Percentiles rank a stretch among this genome's conserved stretches.
phyloP scores from a whole-genome alignment of 1,140 invertebrate species.

The Trigoniulus corallinus region DNA sequence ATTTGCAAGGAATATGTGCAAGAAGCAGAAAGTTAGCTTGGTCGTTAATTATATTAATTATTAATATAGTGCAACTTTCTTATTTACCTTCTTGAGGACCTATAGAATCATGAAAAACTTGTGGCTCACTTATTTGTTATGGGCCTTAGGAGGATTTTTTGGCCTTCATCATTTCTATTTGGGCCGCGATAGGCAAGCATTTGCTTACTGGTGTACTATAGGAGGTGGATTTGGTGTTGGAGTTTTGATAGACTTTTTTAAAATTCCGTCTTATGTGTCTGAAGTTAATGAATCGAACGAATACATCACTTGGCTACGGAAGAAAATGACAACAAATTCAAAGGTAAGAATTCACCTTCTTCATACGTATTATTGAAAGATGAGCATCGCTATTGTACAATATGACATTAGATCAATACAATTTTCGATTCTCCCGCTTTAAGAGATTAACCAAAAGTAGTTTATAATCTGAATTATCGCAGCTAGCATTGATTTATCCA shows the following conservation, averaged over 20 bases:
- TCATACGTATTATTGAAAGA: too few species aligned
- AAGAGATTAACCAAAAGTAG: too few species aligned
- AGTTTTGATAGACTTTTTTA: slow-evolving; percentile 69
- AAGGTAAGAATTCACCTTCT: slow-evolving; percentile 35
- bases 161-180: slow-evolving; percentile 86
- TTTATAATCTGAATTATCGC: too few species aligned
- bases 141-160: slow-evolving; percentile 69
- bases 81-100: too few species aligned
- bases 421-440: too few species aligned
- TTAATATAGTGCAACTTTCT: too few species aligned
- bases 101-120: not conserved
- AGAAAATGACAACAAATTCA: slow-evolving; percentile 38
- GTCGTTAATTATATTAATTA: too few species aligned
- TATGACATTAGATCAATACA: too few species aligned
- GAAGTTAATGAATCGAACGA: slow-evolving; percentile 64
- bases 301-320: slow-evolving; percentile 45
- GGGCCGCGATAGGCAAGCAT: slow-evolving; percentile 69
- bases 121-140: slow-evolving; percentile 48
- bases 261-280: slow-evolving; percentile 67
- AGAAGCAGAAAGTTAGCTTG: too few species aligned
- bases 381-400: too few species aligned
- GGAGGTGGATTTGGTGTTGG: slow-evolving; percentile 73
- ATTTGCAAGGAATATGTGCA: too few species aligned
- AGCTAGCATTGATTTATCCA: too few species aligned
- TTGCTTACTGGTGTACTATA: slow-evolving; percentile 67